Evolutionary conservation across 2,113 vertebrate genomes (phyloP).

Genomic region (Etia nguti): DNA sequence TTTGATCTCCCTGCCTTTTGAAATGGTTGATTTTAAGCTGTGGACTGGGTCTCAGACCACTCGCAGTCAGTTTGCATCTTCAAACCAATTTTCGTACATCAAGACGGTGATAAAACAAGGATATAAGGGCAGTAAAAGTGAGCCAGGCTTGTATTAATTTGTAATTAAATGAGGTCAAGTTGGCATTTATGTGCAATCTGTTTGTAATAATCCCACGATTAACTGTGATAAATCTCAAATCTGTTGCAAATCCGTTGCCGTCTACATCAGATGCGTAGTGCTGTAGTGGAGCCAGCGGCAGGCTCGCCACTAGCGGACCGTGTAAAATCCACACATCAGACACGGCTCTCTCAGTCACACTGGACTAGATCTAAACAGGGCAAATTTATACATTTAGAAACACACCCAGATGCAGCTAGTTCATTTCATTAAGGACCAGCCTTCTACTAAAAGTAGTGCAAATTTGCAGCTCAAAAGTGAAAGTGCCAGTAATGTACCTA

Average conservation of each 20-base stretch:
- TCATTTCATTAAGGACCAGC: background rate
- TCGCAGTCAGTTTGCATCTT: background rate
- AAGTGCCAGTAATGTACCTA: background rate
- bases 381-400: background rate
- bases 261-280: background rate
- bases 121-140: background rate
- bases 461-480: background rate
- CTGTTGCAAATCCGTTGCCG: background rate
- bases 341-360: background rate
- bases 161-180: background rate
- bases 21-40: background rate
- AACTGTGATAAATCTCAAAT: background rate
- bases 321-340: background rate
- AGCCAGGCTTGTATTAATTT: background rate
- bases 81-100: background rate
- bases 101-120: background rate
- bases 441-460: background rate
- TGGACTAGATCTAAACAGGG: background rate
- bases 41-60: background rate
- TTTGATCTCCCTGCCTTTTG: background rate
- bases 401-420: background rate
- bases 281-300: background rate
- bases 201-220: background rate
- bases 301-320: background rate
- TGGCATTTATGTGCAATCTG: background rate